Conservation (phyloP, 1,140 invertebrate species). For the Parapsyche elsis region DNA sequence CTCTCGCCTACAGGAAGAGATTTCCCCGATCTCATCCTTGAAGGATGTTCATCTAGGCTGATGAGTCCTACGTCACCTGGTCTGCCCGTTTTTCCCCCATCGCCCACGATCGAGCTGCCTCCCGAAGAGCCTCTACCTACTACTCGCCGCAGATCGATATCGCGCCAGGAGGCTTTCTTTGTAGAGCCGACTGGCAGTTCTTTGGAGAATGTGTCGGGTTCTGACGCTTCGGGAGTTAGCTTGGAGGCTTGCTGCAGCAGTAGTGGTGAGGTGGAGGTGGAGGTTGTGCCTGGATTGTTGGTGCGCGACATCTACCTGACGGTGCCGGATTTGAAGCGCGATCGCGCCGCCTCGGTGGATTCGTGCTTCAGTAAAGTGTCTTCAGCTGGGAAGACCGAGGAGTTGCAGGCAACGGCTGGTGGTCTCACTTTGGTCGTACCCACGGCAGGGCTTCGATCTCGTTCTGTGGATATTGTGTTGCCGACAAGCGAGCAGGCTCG, state of each 20-base stretch:
- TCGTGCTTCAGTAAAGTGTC: slow-evolving; percentile 81
- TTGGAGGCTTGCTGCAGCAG: slow-evolving; percentile 65
- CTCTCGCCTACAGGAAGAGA: slow-evolving; percentile 69
- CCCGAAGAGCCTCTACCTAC: slow-evolving; percentile 64
- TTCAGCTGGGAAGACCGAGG: slow-evolving; percentile 73
- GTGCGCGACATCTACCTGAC: slow-evolving; percentile 81
- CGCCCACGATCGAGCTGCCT: slow-evolving; percentile 67
- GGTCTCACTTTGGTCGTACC: slow-evolving; percentile 75
- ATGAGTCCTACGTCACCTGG: slow-evolving; percentile 62
- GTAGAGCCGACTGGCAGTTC: slow-evolving; percentile 76
- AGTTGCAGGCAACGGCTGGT: slow-evolving; percentile 70
- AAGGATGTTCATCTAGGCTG: slow-evolving; percentile 68
- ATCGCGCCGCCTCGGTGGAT: slow-evolving; percentile 86
- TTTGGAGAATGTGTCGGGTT: slow-evolving; percentile 69
- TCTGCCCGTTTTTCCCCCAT: slow-evolving; percentile 56
- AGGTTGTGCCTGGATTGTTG: slow-evolving; percentile 60
- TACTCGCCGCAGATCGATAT: slow-evolving; percentile 72
- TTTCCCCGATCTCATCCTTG: slow-evolving; percentile 60
- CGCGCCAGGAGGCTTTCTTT: slow-evolving; percentile 83
- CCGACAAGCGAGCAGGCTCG: slow-evolving; percentile 86
- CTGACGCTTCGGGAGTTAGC: slow-evolving; percentile 62
- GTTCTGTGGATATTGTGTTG: slow-evolving; percentile 90
- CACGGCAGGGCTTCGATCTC: slow-evolving; percentile 76
- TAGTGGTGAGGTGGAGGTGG: slow-evolving; percentile 65
- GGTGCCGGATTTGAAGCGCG: slow-evolving; percentile 83